Percentiles rank a stretch among this genome's conserved stretches.
Conservation (phyloP, 2,113 vertebrate genomes). For the Amblyornis subalaris region DNA sequence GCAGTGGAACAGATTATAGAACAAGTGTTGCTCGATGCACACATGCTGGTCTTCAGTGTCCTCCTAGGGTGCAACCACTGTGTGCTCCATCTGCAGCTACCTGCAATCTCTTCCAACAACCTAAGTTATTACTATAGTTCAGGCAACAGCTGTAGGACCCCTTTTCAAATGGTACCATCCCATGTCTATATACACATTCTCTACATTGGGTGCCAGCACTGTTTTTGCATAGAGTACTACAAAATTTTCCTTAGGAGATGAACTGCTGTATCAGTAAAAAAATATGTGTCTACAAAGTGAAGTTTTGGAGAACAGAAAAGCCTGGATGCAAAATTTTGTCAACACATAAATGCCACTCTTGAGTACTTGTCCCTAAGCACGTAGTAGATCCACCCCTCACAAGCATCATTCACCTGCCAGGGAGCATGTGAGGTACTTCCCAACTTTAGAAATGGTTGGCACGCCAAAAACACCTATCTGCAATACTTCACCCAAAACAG, state of each 20-base stretch:
- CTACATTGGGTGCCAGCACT: neutral
- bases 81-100: neutral
- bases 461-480: neutral
- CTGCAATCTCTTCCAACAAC: neutral
- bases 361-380: neutral
- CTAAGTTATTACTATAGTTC: neutral
- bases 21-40: neutral
- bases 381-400: neutral
- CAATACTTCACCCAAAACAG: neutral
- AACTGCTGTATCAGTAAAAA: neutral
- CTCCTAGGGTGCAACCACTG: neutral
- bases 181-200: neutral
- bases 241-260: neutral
- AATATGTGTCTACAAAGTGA: neutral
- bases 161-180: neutral
- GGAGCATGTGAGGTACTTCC: neutral
- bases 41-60: neutral
- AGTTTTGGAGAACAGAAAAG: neutral
- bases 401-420: neutral
- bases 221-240: neutral
- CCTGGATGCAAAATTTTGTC: neutral
- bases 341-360: neutral
- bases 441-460: neutral
- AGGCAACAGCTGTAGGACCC: neutral
- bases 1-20: neutral